Evolutionary conservation across 2,113 vertebrate genomes (phyloP).

Genomic region (Phainopepla nitens): DNA sequence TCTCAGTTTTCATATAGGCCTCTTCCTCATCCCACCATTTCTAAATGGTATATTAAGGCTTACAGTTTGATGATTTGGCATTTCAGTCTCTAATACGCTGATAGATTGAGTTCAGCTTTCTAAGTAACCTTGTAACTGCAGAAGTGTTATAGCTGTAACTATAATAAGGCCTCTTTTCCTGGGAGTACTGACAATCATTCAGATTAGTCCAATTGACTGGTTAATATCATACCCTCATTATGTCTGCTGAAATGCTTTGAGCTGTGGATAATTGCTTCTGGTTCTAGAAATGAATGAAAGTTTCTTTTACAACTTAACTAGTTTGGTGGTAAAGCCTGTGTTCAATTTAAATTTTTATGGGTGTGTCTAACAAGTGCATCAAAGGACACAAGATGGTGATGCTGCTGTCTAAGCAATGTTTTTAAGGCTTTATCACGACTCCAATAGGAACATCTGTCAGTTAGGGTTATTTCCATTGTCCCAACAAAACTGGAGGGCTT

Average conservation of each 20-base stretch:
- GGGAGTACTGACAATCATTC: background rate
- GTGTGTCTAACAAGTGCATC: background rate
- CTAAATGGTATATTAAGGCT: background rate
- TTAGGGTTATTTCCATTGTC: background rate
- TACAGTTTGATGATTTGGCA: background rate
- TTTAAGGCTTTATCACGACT: background rate
- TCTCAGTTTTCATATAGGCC: background rate
- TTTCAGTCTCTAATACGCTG: background rate
- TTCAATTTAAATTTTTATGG: background rate
- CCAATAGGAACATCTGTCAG: background rate
- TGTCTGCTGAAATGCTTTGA: background rate
- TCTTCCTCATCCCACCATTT: background rate
- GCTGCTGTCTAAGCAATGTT: background rate
- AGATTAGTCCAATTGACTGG: slow-evolving; percentile 20
- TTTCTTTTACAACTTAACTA: background rate
- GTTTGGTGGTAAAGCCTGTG: background rate
- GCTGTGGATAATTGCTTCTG: background rate
- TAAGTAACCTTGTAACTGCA: slow-evolving; percentile 37
- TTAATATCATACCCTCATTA: slow-evolving; percentile 29
- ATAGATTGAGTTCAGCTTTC: slow-evolving; percentile 10
- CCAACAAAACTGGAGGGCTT: background rate
- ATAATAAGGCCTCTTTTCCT: background rate
- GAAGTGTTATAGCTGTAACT: background rate
- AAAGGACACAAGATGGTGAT: background rate
- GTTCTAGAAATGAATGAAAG: background rate